These are phyloP conservation scores for Eolophus roseicapilla DNA, from an alignment of 2,113 vertebrate species.

Conservation along the genomic window DNA sequence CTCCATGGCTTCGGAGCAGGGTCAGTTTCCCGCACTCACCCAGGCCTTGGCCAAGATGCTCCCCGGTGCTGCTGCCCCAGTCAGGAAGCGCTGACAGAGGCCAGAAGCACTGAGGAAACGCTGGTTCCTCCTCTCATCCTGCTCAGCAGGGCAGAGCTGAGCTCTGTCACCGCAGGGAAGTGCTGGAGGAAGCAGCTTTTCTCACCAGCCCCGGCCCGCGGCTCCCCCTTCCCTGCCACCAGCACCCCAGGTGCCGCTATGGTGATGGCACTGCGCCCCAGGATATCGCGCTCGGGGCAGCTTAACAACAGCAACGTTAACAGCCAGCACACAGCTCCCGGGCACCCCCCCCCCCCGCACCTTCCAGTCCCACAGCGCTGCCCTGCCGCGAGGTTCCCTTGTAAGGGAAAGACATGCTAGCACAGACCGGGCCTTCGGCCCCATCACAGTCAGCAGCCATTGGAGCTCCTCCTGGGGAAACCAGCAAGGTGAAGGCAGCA, in stretches of 20 bases:
- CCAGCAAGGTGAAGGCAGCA: not conserved
- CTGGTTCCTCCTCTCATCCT: not conserved
- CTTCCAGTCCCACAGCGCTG: rapidly evolving
- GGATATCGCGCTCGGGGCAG: not conserved
- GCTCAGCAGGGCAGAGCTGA: not conserved
- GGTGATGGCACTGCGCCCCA: not conserved
- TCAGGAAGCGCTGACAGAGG: rapidly evolving
- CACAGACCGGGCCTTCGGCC: not conserved
- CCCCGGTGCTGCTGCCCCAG: rapidly evolving
- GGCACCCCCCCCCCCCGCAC: not conserved
- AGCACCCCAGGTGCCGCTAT: not conserved
- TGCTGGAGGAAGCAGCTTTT: not conserved
- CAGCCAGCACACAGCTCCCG: rapidly evolving
- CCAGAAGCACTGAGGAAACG: rapidly evolving
- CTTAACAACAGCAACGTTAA: not conserved
- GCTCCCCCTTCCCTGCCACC: not conserved
- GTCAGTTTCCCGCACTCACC: not conserved
- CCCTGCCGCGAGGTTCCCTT: not conserved
- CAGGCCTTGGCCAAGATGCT: not conserved
- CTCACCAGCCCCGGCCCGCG: not conserved
- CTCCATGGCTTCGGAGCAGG: not conserved
- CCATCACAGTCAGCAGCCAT: not conserved
- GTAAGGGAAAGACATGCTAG: not conserved
- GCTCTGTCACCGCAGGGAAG: not conserved
- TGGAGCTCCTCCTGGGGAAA: not conserved